Evolutionary conservation across 2,113 vertebrate genomes (phyloP), one percentile per base, ranked within the genome.

Genomic region (Onychostruthus taczanowskii): DNA sequence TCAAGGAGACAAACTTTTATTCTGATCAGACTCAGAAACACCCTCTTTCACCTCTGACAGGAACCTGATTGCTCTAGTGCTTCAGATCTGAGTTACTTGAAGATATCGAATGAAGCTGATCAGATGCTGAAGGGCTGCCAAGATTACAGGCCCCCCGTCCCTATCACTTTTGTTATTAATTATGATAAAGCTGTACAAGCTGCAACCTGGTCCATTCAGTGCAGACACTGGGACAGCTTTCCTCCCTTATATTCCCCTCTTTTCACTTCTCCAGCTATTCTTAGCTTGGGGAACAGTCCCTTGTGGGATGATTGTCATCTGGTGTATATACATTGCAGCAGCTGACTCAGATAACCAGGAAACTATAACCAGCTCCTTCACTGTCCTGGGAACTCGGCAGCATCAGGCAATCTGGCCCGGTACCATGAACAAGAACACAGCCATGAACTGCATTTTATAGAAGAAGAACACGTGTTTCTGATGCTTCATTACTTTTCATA

Each of bases 61-160:
- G 49, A 93, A 50, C 59, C 94, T 90, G 95, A 97, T 95, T 96
- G 89, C 74, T 96, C 89, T 95, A 95, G 96, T 96, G 93, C 91
- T 94, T 95, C 63, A 91, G 91, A 93, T 91, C 89, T 77, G 67
- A 82, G 39, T 95, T 95, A 95, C 96, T 96, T 77, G 35, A 70
- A 94, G 95, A 77, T 97, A 94, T 59, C 1, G 0, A 93, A 96
- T 68, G 92, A 73, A 73, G 84, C 82, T 80, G 87, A 95, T 96
- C 95, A 96, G 95, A 96, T 96, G 87, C 84, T 96, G 95, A 97
- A 87, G 93, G 84, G 87, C 81, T 95, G 94, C 96, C 94, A 96
- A 97, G 96, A 94, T 96, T 95, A 91, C 89, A 85, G 75, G 70
- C 46, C 84, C 87, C 95, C 83, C 11, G 5, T 74, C 46, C 67